Evolutionary conservation across 2,797 vertebrate species (phyloP).

Genomic region (Geotrypetes seraphini): DNA sequence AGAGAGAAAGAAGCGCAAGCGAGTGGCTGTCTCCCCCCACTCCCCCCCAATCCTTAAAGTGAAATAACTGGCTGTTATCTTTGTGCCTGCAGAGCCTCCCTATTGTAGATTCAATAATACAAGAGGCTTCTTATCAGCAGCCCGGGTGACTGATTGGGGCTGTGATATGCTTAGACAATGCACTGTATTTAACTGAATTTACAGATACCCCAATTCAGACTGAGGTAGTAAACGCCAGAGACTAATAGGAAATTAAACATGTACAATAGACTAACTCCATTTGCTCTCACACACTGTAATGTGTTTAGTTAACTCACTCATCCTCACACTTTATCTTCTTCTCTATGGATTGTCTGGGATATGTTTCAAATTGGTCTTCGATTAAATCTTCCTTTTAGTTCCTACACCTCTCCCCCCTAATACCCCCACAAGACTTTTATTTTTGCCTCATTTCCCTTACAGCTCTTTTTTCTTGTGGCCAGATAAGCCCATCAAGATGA

Average conservation of each 20-base stretch:
- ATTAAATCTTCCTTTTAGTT: conserved; percentile 63
- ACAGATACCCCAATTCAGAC: conserved; percentile 61
- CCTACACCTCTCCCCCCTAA: no score
- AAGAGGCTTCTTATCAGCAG: conserved; percentile 74
- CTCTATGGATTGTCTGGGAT: conserved; percentile 52
- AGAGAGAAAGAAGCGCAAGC: conserved; percentile 34
- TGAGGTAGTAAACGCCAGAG: conserved; percentile 57
- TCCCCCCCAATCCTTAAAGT: conserved; percentile 67
- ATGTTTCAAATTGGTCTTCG: conserved; percentile 64
- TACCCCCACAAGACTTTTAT: no score
- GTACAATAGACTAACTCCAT: conserved; percentile 69
- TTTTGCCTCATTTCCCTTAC: conserved; percentile 42
- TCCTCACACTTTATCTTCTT: conserved; percentile 62
- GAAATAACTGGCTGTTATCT: conserved; percentile 81
- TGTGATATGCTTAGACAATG: conserved; percentile 80
- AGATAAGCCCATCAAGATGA: conserved; percentile 56
- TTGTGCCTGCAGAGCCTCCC: conserved; percentile 63
- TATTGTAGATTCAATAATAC: conserved; percentile 87
- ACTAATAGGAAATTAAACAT: conserved; percentile 79
- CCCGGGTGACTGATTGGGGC: conserved; percentile 77
- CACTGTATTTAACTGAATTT: conserved; percentile 80
- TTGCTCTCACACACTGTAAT: conserved; percentile 53
- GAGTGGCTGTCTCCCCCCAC: no score
- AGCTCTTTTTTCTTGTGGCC: conserved; percentile 41
- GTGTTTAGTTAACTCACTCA: conserved; percentile 66